Evolutionary conservation across 2,113 vertebrate species (phyloP), one percentile per base, ranked within the genome.

Genomic region (Seriola dumerili): DNA sequence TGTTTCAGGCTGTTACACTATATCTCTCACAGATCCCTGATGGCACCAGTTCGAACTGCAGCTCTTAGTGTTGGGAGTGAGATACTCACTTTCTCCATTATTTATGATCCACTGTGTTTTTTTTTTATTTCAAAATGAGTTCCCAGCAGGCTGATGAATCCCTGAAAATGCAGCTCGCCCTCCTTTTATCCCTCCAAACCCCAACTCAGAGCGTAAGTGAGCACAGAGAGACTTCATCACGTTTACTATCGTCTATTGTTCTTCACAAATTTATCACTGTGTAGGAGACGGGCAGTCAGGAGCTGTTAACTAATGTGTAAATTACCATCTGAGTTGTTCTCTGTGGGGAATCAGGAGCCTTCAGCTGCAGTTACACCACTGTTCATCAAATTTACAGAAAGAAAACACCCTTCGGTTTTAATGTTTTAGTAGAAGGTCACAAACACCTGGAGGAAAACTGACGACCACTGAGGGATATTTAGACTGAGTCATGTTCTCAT

Each of bases 71-170:
- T 38, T 57, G 34, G 25, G 65, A 57, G 50, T 2, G 6, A 65
- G 38, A 80, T 54, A 21, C n/a, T 80, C 71, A 52, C 72, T 52
- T 42, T 17, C 5, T 72, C 25, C 23, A 72, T 72, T 76, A 73
- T 81, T 78, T 73, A 81, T 72, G 34, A 76, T 19, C 34, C 12
- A 8, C 58, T 52, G 52, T 29, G 46, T 58, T 32, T 52, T 63
- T 62, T 54, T 13, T 21, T 50, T 62, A 58, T 61, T 72, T 54
- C 13, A 16, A 25, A 8, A 29, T 8, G 50, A 62, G 54, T 21
- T 76, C 72, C 78, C 67, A 48, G 68, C 61, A 62, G 71, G 83
- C 23, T 34, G 40, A 63, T 38, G 50, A 8, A 66, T 64, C 76
- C 75, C 57, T 69, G 17, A 75, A 50, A 50, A 13, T 21, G n/a